Conservation (phyloP, 1,140 invertebrate species). For the Thaumetopoea pityocampa region DNA sequence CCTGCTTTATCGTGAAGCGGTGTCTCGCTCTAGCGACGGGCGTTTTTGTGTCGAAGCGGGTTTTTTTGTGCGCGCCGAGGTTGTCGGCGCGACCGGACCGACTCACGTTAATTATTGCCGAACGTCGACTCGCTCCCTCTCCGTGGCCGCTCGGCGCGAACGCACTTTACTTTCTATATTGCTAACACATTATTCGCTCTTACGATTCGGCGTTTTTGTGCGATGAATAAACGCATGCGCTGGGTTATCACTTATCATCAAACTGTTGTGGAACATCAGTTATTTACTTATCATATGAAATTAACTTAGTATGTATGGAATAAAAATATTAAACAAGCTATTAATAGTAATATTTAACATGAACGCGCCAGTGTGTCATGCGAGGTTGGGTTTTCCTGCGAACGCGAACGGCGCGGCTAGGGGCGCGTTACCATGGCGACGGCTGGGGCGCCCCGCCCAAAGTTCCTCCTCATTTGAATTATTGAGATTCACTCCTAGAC, state of each 20-base stretch:
- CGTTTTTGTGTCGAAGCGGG: conserved; percentile 72
- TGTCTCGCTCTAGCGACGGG: conserved; percentile 54
- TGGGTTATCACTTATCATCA: too few species aligned
- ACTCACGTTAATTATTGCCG: conserved; percentile 71
- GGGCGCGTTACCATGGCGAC: conserved; percentile 54
- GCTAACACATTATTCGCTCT: conserved; percentile 22
- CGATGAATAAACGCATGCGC: conserved; percentile 12
- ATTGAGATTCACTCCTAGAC: conserved; percentile 42
- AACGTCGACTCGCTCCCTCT: conserved; percentile 61
- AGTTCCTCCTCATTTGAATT: conserved; percentile 30
- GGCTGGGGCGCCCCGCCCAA: conserved; percentile 49
- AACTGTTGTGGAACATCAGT: too few species aligned
- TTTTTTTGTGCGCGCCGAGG: conserved; percentile 67
- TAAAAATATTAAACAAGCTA: too few species aligned
- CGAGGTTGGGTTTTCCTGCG: conserved; percentile 34
- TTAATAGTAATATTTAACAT: neutral
- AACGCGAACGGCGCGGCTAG: conserved; percentile 29
- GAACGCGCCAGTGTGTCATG: conserved; percentile 2
- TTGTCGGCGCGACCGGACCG: conserved; percentile 46
- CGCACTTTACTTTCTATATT: conserved; percentile 70
- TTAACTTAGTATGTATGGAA: too few species aligned
- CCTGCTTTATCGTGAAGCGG: conserved; percentile 37
- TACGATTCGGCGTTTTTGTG: conserved; percentile 16
- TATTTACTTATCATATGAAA: too few species aligned
- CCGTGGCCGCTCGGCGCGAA: conserved; percentile 38